These are phyloP conservation scores for Aricia agestis DNA, from an alignment of 1,140 invertebrate species.

Conservation along the genomic window DNA sequence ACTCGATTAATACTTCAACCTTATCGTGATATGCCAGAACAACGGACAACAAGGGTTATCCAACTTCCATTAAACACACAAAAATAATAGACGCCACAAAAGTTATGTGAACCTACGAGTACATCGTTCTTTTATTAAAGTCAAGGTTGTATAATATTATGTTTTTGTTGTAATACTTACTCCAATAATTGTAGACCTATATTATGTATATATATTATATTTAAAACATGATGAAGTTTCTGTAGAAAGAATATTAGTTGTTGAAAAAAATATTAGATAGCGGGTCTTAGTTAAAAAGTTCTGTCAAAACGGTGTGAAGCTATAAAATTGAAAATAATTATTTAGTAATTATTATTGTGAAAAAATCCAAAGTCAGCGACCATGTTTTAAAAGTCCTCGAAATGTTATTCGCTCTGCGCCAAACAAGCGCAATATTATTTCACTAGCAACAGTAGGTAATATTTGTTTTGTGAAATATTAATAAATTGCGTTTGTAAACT, in stretches of 20 bases:
- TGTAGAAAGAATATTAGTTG: too few relatives aligned
- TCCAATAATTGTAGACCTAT: too few relatives aligned
- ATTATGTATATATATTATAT: too few relatives aligned
- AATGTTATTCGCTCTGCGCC: neutral
- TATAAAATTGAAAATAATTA: too few relatives aligned
- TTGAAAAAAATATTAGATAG: too few relatives aligned
- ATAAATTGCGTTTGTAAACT: neutral
- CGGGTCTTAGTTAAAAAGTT: too few relatives aligned
- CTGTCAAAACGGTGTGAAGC: too few relatives aligned
- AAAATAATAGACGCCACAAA: conserved; percentile 14
- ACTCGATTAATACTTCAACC: conserved; percentile 32
- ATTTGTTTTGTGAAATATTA: neutral
- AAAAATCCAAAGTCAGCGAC: neutral
- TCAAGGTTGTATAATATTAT: too few relatives aligned
- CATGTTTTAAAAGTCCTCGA: neutral
- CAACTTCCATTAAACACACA: conserved; percentile 3
- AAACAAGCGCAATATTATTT: neutral
- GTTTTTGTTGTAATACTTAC: too few relatives aligned
- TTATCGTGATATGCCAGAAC: conserved; percentile 47
- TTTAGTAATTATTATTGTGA: too few relatives aligned
- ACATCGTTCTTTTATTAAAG: too few relatives aligned
- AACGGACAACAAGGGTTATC: neutral
- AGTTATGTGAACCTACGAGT: neutral
- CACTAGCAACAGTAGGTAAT: neutral
- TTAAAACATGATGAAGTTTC: too few relatives aligned